A percentile compares a stretch with the other conserved stretches of the same genome.
Evolutionary conservation across 2,888 invertebrate genomes (phyloP).

Genomic region (Drosophila rubida): DNA sequence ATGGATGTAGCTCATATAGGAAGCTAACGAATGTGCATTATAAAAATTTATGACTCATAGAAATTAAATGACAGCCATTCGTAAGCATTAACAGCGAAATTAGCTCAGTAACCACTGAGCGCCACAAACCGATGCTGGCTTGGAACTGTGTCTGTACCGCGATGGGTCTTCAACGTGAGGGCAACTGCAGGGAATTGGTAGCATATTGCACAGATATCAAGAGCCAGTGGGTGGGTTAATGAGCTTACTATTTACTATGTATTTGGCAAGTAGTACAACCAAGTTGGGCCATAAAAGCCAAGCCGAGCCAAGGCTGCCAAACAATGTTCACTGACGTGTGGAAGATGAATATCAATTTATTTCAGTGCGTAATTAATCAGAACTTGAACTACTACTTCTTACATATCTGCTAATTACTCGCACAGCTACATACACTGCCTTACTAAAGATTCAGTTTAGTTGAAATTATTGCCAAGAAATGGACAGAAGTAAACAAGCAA

Average conservation of each 20-base stretch:
- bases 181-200: slow-evolving; percentile 13
- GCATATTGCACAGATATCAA: slow-evolving; percentile 31
- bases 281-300: slow-evolving; percentile 34
- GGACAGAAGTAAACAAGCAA: background rate
- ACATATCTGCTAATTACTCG: slow-evolving; percentile 1
- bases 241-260: slow-evolving; percentile 6
- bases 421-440: background rate
- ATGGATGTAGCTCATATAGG: background rate
- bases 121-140: slow-evolving; percentile 11
- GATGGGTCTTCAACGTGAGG: background rate
- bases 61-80: slow-evolving; percentile 75
- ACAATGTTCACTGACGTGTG: slow-evolving; percentile 10
- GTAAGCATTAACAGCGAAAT: slow-evolving; percentile 69
- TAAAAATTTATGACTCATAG: slow-evolving; percentile 68
- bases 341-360: slow-evolving; percentile 19
- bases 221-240: slow-evolving; percentile 34
- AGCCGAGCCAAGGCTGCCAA: background rate
- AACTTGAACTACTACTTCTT: slow-evolving; percentile 1
- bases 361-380: slow-evolving; percentile 32
- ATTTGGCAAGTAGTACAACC: background rate
- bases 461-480: background rate
- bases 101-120: slow-evolving; percentile 39
- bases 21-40: slow-evolving; percentile 56
- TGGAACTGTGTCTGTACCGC: slow-evolving; percentile 2
- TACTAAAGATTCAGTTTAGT: background rate